Conservation (phyloP, 2,888 invertebrate genomes). For the Acanthosepion esculentum region DNA sequence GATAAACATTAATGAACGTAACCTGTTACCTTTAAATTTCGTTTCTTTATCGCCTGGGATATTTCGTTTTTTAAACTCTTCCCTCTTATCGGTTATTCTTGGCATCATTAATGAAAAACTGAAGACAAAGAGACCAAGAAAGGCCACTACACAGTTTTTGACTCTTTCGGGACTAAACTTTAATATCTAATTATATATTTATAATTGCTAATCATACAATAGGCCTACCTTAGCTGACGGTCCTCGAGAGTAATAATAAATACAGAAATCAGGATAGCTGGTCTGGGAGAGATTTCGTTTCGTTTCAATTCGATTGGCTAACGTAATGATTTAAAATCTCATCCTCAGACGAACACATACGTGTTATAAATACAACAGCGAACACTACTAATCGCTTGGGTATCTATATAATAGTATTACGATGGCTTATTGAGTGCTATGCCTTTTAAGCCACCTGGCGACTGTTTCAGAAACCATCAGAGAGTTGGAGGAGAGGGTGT, state of each 20-base stretch:
- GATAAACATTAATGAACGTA: background rate
- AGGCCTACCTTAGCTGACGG: background rate
- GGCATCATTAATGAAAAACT: background rate
- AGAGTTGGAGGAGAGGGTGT: background rate
- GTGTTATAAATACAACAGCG: slow-evolving; percentile 2
- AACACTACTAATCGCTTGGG: slow-evolving; percentile 1
- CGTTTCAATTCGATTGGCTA: background rate
- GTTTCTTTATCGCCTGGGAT: background rate
- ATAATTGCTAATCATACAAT: slow-evolving; percentile 20
- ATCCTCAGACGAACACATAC: background rate
- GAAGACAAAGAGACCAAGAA: background rate
- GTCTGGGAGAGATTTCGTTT: slow-evolving; percentile 2
- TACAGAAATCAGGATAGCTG: background rate
- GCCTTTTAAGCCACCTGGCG: background rate
- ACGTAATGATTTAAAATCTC: background rate
- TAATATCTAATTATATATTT: slow-evolving; percentile 18
- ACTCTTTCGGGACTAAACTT: background rate
- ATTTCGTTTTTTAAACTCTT: background rate
- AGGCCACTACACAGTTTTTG: background rate
- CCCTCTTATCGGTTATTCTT: background rate
- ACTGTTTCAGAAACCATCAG: background rate
- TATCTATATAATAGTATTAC: slow-evolving; percentile 10
- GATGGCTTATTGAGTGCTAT: background rate
- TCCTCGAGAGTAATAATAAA: background rate
- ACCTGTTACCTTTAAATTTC: background rate